phyloP scores from a whole-genome alignment of 2,797 vertebrate genomes.

The Geotrypetes seraphini region DNA sequence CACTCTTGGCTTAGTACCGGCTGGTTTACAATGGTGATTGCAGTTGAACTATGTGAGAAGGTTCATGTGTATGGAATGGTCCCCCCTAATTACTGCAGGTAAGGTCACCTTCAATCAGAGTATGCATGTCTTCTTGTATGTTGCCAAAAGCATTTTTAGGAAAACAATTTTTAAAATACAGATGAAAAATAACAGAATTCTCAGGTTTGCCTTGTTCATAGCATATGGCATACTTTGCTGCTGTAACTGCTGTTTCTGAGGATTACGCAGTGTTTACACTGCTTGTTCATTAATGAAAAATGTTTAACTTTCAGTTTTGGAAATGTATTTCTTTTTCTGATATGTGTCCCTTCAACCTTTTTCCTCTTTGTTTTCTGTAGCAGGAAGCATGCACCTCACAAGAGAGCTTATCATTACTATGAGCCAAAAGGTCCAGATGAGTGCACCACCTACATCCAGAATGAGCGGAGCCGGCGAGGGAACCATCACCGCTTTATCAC shows the following conservation, averaged over 20 bases:
- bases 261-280: too few species aligned
- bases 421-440: constrained; percentile 85
- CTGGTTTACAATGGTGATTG: constrained; percentile 97
- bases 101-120: constrained; percentile 35
- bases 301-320: too few species aligned
- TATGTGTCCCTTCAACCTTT: too few species aligned
- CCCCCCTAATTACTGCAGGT: constrained; percentile 83
- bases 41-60: constrained; percentile 82
- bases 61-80: constrained; percentile 96
- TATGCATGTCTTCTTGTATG: too few species aligned
- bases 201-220: too few species aligned
- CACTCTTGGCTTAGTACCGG: constrained; percentile 95
- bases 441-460: constrained; percentile 82
- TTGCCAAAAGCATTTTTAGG: too few species aligned
- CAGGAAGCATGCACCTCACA: constrained; percentile 56
- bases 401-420: constrained; percentile 93
- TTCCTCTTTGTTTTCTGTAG: constrained; percentile 20
- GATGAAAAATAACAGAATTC: too few species aligned
- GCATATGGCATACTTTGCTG: too few species aligned
- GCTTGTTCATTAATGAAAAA: too few species aligned
- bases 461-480: constrained; percentile 74
- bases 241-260: too few species aligned
- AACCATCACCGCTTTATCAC: constrained; percentile 97
- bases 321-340: too few species aligned
- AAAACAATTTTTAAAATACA: too few species aligned